These are phyloP conservation scores for Avahi laniger DNA, from an alignment of 2,797 vertebrate genomes.

Conservation along the genomic window DNA sequence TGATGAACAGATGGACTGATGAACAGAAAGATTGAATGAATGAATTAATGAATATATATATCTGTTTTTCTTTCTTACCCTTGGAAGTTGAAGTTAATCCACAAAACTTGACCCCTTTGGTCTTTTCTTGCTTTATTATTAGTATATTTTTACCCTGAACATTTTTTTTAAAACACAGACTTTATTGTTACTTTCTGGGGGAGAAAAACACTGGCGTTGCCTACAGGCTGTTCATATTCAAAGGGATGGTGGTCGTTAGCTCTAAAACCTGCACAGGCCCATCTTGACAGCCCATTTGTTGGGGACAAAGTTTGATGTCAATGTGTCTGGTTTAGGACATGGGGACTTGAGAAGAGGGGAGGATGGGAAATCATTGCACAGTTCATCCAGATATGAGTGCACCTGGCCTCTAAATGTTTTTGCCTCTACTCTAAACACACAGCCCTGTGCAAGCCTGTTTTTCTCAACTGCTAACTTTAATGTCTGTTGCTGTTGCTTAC, in stretches of 20 bases:
- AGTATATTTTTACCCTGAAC: not conserved
- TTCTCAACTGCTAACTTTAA: not conserved
- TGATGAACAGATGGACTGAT: no score
- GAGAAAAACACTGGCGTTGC: not conserved
- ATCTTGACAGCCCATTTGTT: not conserved
- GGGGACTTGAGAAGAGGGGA: not conserved
- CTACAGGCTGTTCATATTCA: not conserved
- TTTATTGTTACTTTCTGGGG: not conserved
- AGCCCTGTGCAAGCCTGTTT: not conserved
- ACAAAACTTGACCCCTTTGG: not conserved
- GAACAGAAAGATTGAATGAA: not conserved
- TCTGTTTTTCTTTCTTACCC: not conserved
- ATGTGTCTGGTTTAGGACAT: not conserved
- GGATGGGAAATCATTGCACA: not conserved
- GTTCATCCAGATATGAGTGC: not conserved
- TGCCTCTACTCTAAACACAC: not conserved
- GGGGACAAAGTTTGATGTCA: not conserved
- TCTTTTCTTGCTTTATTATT: not conserved
- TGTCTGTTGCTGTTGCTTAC: not conserved
- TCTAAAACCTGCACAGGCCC: not conserved
- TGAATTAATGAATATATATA: not conserved
- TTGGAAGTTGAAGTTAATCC: not conserved
- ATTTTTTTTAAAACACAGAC: not conserved
- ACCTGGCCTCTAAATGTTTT: not conserved
- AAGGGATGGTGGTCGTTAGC: not conserved